Conservation (phyloP, 2,797 vertebrate genomes). For the Melanotaenia maccullochi region DNA sequence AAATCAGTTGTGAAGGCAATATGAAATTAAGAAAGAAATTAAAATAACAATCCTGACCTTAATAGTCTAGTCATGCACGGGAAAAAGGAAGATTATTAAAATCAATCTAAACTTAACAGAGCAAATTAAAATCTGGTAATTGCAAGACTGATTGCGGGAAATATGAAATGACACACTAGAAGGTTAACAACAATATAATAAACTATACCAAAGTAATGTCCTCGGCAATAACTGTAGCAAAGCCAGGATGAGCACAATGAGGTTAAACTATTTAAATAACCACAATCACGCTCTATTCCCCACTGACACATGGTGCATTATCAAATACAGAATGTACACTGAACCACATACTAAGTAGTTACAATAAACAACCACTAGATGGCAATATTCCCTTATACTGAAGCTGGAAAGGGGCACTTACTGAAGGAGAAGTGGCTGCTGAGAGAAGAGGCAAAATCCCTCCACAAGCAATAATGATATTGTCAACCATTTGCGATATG, state of each 20-base stretch:
- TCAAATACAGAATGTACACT: background rate
- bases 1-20: background rate
- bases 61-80: slow-evolving; percentile 86
- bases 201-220: slow-evolving; percentile 20
- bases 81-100: slow-evolving; percentile 84
- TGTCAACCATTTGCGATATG: slow-evolving; percentile 99
- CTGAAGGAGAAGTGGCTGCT: slow-evolving; percentile 88
- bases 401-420: slow-evolving; percentile 55
- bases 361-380: slow-evolving; percentile 64
- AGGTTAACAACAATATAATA: slow-evolving; percentile 35
- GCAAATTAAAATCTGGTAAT: slow-evolving; percentile 29
- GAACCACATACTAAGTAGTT: background rate
- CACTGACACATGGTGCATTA: background rate
- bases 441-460: slow-evolving; percentile 94
- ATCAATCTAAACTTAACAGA: slow-evolving; percentile 71
- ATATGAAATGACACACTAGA: slow-evolving; percentile 10
- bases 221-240: slow-evolving; percentile 28
- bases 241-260: slow-evolving; percentile 30
- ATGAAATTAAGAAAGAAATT: slow-evolving; percentile 64
- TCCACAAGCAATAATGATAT: slow-evolving; percentile 95
- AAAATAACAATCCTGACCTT: slow-evolving; percentile 87
- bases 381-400: slow-evolving; percentile 47
- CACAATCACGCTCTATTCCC: slow-evolving; percentile 33
- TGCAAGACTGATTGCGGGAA: slow-evolving; percentile 13
- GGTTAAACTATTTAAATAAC: slow-evolving; percentile 24